These are phyloP conservation scores for Petrolisthes cinctipes DNA, from an alignment of 2,888 invertebrate species.

Conservation along the genomic window DNA sequence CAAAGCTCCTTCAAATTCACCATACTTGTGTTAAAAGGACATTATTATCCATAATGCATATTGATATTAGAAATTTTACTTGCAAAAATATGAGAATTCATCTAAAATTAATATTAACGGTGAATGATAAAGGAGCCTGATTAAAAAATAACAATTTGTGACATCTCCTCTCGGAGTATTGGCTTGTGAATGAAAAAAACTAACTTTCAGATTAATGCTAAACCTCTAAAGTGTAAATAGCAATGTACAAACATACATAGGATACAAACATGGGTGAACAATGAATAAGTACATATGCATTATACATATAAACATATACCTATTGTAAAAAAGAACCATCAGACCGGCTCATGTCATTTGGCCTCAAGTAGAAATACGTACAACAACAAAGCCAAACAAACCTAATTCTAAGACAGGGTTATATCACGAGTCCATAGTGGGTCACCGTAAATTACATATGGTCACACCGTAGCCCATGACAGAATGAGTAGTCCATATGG, in stretches of 20 bases:
- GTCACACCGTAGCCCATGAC: not conserved
- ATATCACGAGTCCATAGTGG: too few species aligned
- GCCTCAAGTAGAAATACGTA: constrained; percentile 46
- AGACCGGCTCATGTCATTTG: constrained; percentile 47
- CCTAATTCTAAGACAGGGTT: constrained; percentile 11
- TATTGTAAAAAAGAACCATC: constrained; percentile 47
- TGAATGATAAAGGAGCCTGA: too few species aligned
- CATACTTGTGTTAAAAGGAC: too few species aligned
- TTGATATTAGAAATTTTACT: too few species aligned
- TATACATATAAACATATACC: constrained; percentile 1
- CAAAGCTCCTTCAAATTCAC: too few species aligned
- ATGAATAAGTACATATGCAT: not conserved
- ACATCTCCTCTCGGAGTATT: not conserved
- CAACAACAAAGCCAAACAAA: constrained; percentile 63
- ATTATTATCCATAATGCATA: too few species aligned
- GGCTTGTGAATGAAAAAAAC: constrained; percentile 3
- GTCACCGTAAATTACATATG: too few species aligned
- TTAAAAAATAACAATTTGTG: not conserved
- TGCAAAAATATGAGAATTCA: too few species aligned
- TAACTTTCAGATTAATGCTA: not conserved
- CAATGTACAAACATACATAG: not conserved
- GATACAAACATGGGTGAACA: not conserved
- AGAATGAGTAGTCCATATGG: not conserved
- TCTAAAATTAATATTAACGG: too few species aligned
- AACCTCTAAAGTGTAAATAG: not conserved